Conservation (phyloP, 2,113 vertebrate genomes). For the Gambusia affinis region DNA sequence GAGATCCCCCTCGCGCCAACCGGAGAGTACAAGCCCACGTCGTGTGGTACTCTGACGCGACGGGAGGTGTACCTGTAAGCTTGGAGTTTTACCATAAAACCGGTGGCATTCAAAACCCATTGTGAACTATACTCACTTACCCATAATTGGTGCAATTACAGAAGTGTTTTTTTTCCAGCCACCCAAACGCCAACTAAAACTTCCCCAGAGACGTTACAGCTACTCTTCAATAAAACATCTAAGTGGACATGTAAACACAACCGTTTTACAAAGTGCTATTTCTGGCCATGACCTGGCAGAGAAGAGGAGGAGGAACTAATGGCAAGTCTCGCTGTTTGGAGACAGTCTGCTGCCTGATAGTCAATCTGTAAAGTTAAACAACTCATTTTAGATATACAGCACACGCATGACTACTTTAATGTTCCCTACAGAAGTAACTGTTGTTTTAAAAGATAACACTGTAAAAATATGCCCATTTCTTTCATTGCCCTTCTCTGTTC, state of each 20-base stretch:
- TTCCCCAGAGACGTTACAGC: conserved; percentile 68
- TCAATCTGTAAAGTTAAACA: conserved; percentile 90
- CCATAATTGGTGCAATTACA: conserved; percentile 50
- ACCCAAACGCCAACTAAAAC: conserved; percentile 48
- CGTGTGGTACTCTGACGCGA: conserved; percentile 95
- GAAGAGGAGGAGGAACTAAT: conserved; percentile 79
- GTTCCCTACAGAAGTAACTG: conserved; percentile 25
- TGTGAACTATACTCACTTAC: conserved; percentile 45
- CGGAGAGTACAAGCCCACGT: conserved; percentile 97
- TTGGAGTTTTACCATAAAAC: conserved; percentile 28
- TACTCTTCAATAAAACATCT: conserved; percentile 47
- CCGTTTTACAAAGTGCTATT: conserved; percentile 55
- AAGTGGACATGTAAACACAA: conserved; percentile 55
- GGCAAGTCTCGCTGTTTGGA: conserved; percentile 86
- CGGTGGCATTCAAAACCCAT: conserved; percentile 27
- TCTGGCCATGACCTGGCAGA: conserved; percentile 48
- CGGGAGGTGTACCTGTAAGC: conserved; percentile 99
- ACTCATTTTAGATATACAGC: conserved; percentile 85
- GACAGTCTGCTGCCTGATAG: conserved; percentile 85
- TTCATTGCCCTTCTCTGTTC: conserved; percentile 33
- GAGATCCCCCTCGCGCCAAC: conserved; percentile 97
- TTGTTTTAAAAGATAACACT: conserved; percentile 71
- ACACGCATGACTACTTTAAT: conserved; percentile 88
- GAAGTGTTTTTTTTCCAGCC: conserved; percentile 39
- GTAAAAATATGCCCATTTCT: conserved; percentile 74